These are phyloP conservation scores for Cisticola juncidis DNA, from an alignment of 2,113 vertebrate species.

Conservation along the genomic window DNA sequence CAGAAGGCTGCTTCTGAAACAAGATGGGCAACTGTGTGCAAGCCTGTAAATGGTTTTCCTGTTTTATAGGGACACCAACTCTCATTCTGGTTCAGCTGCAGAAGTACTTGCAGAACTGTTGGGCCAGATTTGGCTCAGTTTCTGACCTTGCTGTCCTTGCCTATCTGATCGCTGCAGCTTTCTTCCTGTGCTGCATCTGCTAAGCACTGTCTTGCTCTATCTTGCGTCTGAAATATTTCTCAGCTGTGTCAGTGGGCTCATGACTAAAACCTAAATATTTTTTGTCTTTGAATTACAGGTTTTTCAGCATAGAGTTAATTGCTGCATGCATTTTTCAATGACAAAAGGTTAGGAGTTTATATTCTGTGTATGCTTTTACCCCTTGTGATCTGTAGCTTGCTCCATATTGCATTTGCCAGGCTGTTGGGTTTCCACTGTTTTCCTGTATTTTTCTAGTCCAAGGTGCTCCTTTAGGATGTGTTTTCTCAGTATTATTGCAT, in stretches of 20 bases:
- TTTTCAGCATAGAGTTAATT: background rate
- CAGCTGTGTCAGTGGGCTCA: background rate
- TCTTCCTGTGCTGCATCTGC: background rate
- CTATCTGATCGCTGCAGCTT: background rate
- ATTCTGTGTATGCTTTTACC: background rate
- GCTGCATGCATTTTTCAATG: background rate
- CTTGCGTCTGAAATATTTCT: background rate
- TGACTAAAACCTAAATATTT: background rate
- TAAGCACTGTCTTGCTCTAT: background rate
- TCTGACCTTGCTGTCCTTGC: background rate
- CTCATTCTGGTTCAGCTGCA: background rate
- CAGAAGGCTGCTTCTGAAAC: background rate
- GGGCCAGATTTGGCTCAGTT: background rate
- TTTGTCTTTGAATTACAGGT: background rate
- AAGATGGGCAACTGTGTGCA: rapidly evolving
- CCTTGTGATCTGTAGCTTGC: background rate
- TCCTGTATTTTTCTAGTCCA: background rate
- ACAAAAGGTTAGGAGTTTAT: background rate
- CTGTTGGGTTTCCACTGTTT: background rate
- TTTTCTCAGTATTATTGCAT: background rate
- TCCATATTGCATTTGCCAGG: background rate
- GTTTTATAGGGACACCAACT: background rate
- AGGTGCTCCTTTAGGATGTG: background rate
- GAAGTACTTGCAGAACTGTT: background rate
- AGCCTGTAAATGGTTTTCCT: background rate